A percentile compares a stretch with the other conserved stretches of the same genome.
These are phyloP conservation scores for Cromileptes altivelis DNA, from an alignment of 2,113 vertebrate species.

Conservation along the genomic window DNA sequence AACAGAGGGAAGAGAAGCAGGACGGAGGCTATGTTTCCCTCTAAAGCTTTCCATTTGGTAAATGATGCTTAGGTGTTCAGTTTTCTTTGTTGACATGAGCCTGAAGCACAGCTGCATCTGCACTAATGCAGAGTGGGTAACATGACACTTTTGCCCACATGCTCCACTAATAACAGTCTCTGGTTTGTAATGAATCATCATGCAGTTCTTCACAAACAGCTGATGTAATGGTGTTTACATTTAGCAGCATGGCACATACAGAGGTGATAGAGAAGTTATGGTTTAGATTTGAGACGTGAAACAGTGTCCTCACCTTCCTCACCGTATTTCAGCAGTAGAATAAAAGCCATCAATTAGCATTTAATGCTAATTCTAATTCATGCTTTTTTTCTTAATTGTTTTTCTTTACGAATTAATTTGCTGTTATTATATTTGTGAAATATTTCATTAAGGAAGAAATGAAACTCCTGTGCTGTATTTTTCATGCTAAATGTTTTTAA, in stretches of 20 bases:
- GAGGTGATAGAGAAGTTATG: background rate
- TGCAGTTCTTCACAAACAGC: constrained; percentile 7
- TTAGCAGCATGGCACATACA: background rate
- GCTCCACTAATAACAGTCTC: constrained; percentile 24
- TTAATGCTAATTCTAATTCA: no score
- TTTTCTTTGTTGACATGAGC: constrained; percentile 49
- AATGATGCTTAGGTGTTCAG: constrained; percentile 67
- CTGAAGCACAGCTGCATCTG: constrained; percentile 37
- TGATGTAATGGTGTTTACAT: constrained; percentile 7
- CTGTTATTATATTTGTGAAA: constrained; percentile 1
- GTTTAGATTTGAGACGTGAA: background rate
- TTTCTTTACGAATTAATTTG: constrained; percentile 23
- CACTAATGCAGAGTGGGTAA: constrained; percentile 38
- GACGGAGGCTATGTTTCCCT: constrained; percentile 52
- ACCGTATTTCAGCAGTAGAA: constrained; percentile 6
- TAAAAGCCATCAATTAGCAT: constrained; percentile 10
- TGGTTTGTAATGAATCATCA: constrained; percentile 18
- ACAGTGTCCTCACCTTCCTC: background rate
- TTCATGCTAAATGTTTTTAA: background rate
- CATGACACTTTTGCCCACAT: background rate
- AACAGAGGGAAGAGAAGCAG: constrained; percentile 41
- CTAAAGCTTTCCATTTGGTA: constrained; percentile 69
- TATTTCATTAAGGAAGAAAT: background rate
- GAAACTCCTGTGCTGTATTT: background rate
- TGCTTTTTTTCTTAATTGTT: constrained; percentile 4